Percentiles rank a stretch among this genome's conserved stretches.
Evolutionary conservation across 92 coral and sea anemone species (phyloP).

Genomic region (Diadumene lineata): DNA sequence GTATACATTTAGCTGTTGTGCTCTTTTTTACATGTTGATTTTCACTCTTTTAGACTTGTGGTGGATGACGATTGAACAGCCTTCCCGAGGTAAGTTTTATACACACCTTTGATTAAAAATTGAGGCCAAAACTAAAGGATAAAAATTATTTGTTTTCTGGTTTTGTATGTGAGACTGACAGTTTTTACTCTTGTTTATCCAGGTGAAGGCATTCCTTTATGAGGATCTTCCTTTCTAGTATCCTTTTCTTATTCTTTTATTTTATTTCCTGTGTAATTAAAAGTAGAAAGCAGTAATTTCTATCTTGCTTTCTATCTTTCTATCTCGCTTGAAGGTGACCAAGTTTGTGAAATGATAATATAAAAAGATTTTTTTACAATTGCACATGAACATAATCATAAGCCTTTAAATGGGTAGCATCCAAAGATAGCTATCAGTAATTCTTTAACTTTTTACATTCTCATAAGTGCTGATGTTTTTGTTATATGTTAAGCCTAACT

Average conservation of each 20-base stretch:
- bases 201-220: conserved; percentile 87
- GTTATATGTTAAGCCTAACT: too few species aligned
- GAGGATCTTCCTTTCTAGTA: conserved; percentile 81
- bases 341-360: too few species aligned
- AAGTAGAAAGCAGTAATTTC: background rate
- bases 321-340: too few species aligned
- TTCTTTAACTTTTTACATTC: too few species aligned
- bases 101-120: background rate
- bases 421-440: too few species aligned
- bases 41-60: conserved; percentile 72
- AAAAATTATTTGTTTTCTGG: background rate
- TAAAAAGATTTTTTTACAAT: too few species aligned
- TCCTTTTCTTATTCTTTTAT: conserved; percentile 53
- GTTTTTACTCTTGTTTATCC: conserved; percentile 1
- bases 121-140: background rate
- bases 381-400: too few species aligned
- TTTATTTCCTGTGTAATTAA: background rate
- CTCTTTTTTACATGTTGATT: background rate
- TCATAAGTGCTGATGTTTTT: too few species aligned
- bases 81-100: conserved; percentile 83
- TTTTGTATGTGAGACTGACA: background rate
- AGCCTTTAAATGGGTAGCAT: too few species aligned
- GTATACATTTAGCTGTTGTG: background rate
- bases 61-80: conserved; percentile 99
- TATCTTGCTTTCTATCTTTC: background rate